These are phyloP conservation scores for Rhipidura dahli DNA, from an alignment of 2,113 vertebrate genomes.

Conservation along the genomic window DNA sequence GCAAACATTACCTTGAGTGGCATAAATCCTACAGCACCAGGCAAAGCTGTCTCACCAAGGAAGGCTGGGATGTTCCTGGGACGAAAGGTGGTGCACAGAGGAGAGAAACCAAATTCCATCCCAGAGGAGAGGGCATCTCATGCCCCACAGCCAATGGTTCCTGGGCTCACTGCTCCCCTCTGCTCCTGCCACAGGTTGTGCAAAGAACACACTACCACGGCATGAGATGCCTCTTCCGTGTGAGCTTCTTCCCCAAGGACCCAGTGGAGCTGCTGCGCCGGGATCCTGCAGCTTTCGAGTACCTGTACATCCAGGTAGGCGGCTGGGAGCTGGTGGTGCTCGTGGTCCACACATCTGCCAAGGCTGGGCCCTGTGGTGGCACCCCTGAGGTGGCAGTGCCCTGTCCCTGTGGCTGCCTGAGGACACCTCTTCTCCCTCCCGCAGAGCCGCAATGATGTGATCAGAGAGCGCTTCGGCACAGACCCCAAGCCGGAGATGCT, in stretches of 20 bases:
- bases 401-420: background rate
- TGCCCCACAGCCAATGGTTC: background rate
- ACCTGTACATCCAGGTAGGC: conserved; percentile 95
- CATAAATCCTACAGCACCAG: background rate
- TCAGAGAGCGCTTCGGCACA: conserved; percentile 90
- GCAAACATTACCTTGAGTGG: background rate
- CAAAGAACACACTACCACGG: conserved; percentile 97
- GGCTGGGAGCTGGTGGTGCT: background rate
- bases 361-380: background rate
- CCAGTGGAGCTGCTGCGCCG: conserved; percentile 89
- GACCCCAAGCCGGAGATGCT: conserved; percentile 94
- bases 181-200: conserved; percentile 82
- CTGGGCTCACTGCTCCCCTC: background rate
- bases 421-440: background rate
- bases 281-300: conserved; percentile 96
- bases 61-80: background rate
- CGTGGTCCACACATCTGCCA: fast-evolving
- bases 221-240: conserved; percentile 96
- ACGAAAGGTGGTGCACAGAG: background rate
- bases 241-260: conserved; percentile 98
- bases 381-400: background rate
- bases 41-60: background rate
- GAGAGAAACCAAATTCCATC: background rate
- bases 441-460: conserved; percentile 97
- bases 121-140: background rate